These are phyloP conservation scores for Melanotaenia maccullochi DNA, from an alignment of 2,797 vertebrate genomes.

Conservation along the genomic window DNA sequence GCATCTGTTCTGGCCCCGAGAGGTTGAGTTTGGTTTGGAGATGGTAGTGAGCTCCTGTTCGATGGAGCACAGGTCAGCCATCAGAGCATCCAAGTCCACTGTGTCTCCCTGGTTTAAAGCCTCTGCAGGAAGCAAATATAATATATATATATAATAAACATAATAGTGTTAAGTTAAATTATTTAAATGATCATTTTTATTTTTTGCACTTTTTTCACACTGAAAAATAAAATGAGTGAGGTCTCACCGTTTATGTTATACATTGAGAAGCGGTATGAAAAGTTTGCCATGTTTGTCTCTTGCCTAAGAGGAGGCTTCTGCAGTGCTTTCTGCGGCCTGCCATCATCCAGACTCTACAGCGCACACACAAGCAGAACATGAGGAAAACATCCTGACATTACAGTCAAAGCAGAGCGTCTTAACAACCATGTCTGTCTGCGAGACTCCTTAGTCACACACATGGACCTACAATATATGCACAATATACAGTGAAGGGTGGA, in stretches of 20 bases:
- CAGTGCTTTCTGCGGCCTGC: conserved; percentile 86
- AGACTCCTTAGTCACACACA: conserved; percentile 2
- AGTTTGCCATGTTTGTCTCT: conserved; percentile 98
- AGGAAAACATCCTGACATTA: conserved; percentile 7
- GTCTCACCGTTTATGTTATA: conserved; percentile 97
- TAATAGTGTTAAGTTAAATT: not conserved
- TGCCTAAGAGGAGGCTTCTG: conserved; percentile 95
- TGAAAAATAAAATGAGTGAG: not conserved
- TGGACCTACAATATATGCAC: conserved; percentile 9
- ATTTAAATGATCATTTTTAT: not conserved
- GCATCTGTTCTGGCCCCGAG: conserved; percentile 67
- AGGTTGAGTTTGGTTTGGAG: conserved; percentile 82
- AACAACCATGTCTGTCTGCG: conserved; percentile 35
- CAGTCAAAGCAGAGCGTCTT: conserved; percentile 26
- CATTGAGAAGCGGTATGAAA: conserved; percentile 98
- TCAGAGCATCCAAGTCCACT: conserved; percentile 96
- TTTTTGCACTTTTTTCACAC: not conserved
- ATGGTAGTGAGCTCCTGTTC: conserved; percentile 93
- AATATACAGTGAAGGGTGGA: conserved; percentile 37
- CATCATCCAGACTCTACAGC: conserved; percentile 93
- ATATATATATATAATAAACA: too few species aligned
- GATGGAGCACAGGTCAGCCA: conserved; percentile 98
- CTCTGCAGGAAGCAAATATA: conserved; percentile 81
- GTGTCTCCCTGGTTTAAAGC: conserved; percentile 95
- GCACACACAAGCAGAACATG: not conserved